Percentiles rank a stretch among this genome's conserved stretches.
phyloP scores from a whole-genome alignment of 2,888 invertebrate genomes.

The Tetropium fuscum region DNA sequence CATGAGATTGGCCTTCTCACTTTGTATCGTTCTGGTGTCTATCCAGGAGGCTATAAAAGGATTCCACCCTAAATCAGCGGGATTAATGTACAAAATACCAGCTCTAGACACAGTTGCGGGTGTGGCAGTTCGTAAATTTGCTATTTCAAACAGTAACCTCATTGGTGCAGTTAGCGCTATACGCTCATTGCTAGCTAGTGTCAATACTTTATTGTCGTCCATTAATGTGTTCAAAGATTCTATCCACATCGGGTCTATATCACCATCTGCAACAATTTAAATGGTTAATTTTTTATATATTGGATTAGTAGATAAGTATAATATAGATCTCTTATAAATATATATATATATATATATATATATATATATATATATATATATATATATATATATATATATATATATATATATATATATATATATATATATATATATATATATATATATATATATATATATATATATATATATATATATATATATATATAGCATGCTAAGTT shows the following conservation, averaged over 20 bases:
- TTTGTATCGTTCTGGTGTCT: slow-evolving; percentile 77
- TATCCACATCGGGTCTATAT: slow-evolving; percentile 99
- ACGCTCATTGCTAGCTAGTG: slow-evolving; percentile 93
- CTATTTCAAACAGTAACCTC: slow-evolving; percentile 95
- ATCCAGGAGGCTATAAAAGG: slow-evolving; percentile 94
- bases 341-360: no score
- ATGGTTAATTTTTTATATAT: background rate
- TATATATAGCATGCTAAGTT: no score
- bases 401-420: no score
- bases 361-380: no score
- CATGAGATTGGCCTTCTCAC: slow-evolving; percentile 83
- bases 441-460: no score
- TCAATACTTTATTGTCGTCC: slow-evolving; percentile 97
- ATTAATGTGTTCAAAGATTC: slow-evolving; percentile 96
- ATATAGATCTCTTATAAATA: background rate
- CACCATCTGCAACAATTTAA: slow-evolving; percentile 83
- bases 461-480: no score
- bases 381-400: no score
- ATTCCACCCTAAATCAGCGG: slow-evolving; percentile 94
- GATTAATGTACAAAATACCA: slow-evolving; percentile 94
- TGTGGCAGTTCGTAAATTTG: slow-evolving; percentile 89
- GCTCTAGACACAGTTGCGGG: slow-evolving; percentile 96
- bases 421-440: no score
- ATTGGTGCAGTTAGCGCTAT: slow-evolving; percentile 90
- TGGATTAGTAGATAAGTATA: background rate